These are phyloP conservation scores for Lanistes nyassanus DNA, from an alignment of 1,140 invertebrate genomes.

Conservation along the genomic window DNA sequence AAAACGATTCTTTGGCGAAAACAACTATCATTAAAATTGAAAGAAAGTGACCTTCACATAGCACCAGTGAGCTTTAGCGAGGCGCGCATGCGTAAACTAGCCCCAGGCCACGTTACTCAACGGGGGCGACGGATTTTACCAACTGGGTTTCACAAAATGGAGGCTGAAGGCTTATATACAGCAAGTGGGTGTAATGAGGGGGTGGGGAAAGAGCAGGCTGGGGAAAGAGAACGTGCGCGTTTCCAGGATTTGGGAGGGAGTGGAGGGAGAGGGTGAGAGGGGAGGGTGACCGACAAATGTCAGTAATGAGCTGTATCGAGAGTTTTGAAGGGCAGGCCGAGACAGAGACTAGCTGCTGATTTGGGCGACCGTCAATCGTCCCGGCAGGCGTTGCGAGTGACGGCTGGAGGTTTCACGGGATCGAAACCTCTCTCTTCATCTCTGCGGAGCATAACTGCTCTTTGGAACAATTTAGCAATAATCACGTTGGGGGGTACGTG, in stretches of 20 bases:
- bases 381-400: neutral
- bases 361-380: neutral
- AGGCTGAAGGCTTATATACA: neutral
- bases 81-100: too few species aligned
- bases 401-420: neutral
- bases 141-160: neutral
- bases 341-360: neutral
- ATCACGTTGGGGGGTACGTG: too few species aligned
- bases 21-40: too few species aligned
- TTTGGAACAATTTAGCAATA: too few species aligned
- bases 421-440: neutral
- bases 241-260: neutral
- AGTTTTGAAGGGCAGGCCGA: neutral
- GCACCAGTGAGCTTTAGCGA: too few species aligned
- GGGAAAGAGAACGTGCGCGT: neutral
- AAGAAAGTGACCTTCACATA: too few species aligned
- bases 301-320: too few species aligned
- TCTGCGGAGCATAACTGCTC: neutral
- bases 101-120: too few species aligned
- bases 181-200: constrained; percentile 7
- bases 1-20: too few species aligned
- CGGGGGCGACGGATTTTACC: too few species aligned
- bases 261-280: neutral
- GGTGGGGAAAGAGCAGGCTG: constrained; percentile 6
- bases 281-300: neutral